phyloP scores from a whole-genome alignment of 2,888 invertebrate genomes.

The Quadriops clusia region DNA sequence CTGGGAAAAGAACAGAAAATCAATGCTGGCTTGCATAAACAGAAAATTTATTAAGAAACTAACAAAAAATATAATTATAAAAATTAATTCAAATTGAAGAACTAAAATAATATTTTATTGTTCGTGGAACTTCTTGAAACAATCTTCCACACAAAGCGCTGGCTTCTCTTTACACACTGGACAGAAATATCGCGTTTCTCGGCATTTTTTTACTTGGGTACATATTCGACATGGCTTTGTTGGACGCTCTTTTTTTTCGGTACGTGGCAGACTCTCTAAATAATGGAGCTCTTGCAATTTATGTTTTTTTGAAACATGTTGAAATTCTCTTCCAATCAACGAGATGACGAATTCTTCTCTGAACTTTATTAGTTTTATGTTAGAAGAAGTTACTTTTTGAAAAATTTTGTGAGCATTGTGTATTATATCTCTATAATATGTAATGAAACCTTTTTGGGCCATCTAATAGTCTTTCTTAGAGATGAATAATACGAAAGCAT shows the following conservation, averaged over 20 bases:
- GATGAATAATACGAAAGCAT: constrained; percentile 18
- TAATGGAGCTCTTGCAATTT: constrained; percentile 16
- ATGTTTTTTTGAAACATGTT: constrained; percentile 15
- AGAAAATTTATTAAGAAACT: too few species aligned
- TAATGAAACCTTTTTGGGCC: constrained; percentile 11
- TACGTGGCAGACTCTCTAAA: constrained; percentile 17
- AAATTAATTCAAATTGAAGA: too few species aligned
- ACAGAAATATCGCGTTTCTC: constrained; percentile 19
- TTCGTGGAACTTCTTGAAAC: constrained; percentile 19
- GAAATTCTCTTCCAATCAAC: constrained; percentile 17
- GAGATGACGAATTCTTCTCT: too few species aligned
- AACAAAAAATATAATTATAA: too few species aligned
- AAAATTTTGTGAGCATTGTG: constrained; percentile 19
- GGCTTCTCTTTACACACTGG: constrained; percentile 13
- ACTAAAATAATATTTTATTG: constrained; percentile 13
- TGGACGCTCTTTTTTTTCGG: constrained; percentile 14
- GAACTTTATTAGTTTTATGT: constrained; percentile 19
- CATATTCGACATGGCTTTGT: constrained; percentile 11
- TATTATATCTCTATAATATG: constrained; percentile 17
- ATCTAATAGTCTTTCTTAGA: constrained; percentile 18
- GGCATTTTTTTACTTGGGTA: too few species aligned
- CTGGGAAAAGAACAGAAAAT: too few species aligned
- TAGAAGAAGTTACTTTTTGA: constrained; percentile 18
- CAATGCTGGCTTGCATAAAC: too few species aligned
- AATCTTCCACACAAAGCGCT: constrained; percentile 17